These are phyloP conservation scores for Sakesphorus luctuosus DNA, from an alignment of 2,113 vertebrate genomes.

Conservation along the genomic window DNA sequence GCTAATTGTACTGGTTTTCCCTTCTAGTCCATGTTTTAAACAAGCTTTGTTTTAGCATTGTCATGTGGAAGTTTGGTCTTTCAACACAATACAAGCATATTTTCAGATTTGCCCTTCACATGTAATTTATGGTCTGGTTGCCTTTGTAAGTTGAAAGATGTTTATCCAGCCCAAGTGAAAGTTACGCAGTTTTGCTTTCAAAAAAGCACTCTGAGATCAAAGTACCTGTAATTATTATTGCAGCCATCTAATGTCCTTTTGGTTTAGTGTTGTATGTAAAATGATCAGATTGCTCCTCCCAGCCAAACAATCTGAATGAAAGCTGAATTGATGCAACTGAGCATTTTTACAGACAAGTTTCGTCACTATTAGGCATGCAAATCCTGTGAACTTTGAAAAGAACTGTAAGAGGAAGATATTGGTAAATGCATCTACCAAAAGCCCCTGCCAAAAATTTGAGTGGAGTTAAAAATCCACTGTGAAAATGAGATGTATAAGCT, in stretches of 20 bases:
- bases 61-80: neutral
- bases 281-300: neutral
- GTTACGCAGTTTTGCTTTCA: neutral
- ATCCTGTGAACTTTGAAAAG: neutral
- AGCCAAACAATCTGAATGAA: neutral
- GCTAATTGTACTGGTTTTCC: neutral
- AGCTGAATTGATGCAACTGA: neutral
- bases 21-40: neutral
- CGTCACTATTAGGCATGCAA: neutral
- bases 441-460: neutral
- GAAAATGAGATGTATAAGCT: neutral
- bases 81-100: neutral
- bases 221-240: constrained; percentile 26
- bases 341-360: neutral
- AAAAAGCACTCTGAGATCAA: neutral
- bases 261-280: neutral
- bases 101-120: neutral
- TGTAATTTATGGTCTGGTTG: neutral
- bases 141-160: neutral
- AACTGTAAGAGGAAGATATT: neutral
- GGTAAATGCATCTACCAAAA: neutral
- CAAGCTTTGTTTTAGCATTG: neutral
- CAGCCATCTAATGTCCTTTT: neutral
- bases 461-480: neutral
- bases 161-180: constrained; percentile 14